These are phyloP conservation scores for Conus ventricosus DNA, from an alignment of 1,140 invertebrate genomes.

Conservation along the genomic window DNA sequence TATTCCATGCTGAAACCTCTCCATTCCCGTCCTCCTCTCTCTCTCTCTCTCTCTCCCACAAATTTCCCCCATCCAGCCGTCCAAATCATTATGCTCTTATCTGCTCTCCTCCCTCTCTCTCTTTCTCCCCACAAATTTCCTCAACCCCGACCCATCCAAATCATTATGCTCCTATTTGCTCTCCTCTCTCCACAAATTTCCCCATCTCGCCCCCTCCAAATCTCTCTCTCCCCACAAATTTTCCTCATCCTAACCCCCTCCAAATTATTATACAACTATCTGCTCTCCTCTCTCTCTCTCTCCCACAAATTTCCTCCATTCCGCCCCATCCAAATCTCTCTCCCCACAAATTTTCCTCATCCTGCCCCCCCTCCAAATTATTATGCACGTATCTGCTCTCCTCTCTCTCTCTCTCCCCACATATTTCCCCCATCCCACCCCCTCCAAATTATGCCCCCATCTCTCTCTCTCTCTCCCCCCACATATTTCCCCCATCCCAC, in stretches of 20 bases:
- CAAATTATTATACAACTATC: too few species aligned
- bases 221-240: too few species aligned
- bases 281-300: not conserved
- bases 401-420: too few species aligned
- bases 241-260: too few species aligned
- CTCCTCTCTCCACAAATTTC: not conserved
- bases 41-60: too few species aligned
- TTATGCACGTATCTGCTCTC: too few species aligned
- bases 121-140: not conserved
- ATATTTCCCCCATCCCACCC: not conserved
- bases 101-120: not conserved
- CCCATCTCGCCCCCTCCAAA: too few species aligned
- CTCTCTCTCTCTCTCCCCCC: slow-evolving; percentile 82
- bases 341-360: too few species aligned
- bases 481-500: too few species aligned
- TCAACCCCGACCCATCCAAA: not conserved
- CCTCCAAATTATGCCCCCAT: slow-evolving; percentile 88
- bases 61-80: too few species aligned
- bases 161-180: too few species aligned
- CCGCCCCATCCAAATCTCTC: slow-evolving; percentile 76
- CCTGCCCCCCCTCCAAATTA: too few species aligned
- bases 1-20: not conserved
- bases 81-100: not conserved
- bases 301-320: not conserved
- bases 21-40: not conserved